Percentiles rank a stretch among this genome's conserved stretches.
Evolutionary conservation across 2,113 vertebrate species (phyloP).

Genomic region (Sinocyclocheilus anshuiensis): DNA sequence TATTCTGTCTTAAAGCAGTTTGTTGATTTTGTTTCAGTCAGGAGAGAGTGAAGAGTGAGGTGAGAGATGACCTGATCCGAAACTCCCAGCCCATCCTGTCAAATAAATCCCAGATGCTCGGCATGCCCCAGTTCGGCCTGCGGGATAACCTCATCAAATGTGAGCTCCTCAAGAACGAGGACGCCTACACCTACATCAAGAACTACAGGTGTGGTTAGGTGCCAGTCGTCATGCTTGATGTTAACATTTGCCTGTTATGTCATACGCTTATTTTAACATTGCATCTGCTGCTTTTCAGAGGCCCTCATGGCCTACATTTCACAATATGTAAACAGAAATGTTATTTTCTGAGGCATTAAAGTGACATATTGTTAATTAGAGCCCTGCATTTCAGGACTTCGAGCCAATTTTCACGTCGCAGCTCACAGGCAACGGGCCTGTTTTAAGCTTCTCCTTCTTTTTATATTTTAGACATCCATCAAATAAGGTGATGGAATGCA

Average conservation of each 20-base stretch:
- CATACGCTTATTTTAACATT: background rate
- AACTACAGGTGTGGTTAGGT: slow-evolving; percentile 79
- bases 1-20: background rate
- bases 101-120: slow-evolving; percentile 82
- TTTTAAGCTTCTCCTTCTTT: too few relatives aligned
- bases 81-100: slow-evolving; percentile 77
- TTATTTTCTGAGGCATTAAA: background rate
- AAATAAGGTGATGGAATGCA: too few relatives aligned
- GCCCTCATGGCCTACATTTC: background rate
- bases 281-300: background rate
- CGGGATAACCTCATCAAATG: slow-evolving; percentile 89
- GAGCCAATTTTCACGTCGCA: too few relatives aligned
- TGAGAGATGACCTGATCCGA: slow-evolving; percentile 78
- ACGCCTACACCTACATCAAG: slow-evolving; percentile 84
- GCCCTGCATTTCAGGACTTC: too few relatives aligned
- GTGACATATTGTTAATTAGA: too few relatives aligned
- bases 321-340: background rate
- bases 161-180: slow-evolving; percentile 86
- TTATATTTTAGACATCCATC: too few relatives aligned
- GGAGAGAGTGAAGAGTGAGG: slow-evolving; percentile 74
- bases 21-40: slow-evolving; percentile 24
- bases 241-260: background rate
- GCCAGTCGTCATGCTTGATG: background rate
- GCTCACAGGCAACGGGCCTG: too few relatives aligned
- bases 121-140: slow-evolving; percentile 85